Evolutionary conservation across 2,888 invertebrate species (phyloP), one percentile per base, ranked within the genome.

Genomic region (Aphelenchoides bicaudatus): DNA sequence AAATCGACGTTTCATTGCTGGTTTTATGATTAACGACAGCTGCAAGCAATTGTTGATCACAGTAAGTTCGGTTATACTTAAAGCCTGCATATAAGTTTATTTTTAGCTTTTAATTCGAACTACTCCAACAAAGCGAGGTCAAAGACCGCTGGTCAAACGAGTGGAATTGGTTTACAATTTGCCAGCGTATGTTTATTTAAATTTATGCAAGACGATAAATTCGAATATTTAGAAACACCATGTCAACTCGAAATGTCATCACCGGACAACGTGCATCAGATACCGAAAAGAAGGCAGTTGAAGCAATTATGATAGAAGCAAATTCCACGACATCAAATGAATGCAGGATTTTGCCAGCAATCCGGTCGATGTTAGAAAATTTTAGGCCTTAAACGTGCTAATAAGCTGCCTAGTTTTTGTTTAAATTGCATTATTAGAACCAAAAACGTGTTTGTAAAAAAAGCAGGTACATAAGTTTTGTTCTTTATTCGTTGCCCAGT

Each of bases 1-100:
- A 6, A n/a, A 6, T 6, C 43, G 43, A 6, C 43, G 43, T 8
- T 43, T 43, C 23, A 8, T 43, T n/a, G 43, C 43, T n/a, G 43
- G 43, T n/a, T 19, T 43, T 6, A 43, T 43, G 8, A n/a, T 43
- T n/a, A 43, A 43, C 43, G 23, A 43, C 21, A 43, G 21, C 16
- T 10, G 43, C 43, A 43, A 43, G 23, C 43, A 43, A 21, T 25
- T 43, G 23, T n/a, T 43, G 43, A 43, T 43, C n/a, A 43, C 43
- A 8, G 43, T 43, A n/a, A 10, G 43, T n/a, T 43, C 43, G n/a
- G n/a, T n/a, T n/a, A n/a, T n/a, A n/a, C 23, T 43, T 8, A 19
- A 10, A 21, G 16, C 23, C 8, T 43, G 16, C 23, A 8, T 43
- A 8, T n/a, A 43, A 43, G 43, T 8, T n/a, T 34, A n/a, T 8